Evolutionary conservation across 2,797 vertebrate genomes (phyloP).

Genomic region (Avahi laniger): DNA sequence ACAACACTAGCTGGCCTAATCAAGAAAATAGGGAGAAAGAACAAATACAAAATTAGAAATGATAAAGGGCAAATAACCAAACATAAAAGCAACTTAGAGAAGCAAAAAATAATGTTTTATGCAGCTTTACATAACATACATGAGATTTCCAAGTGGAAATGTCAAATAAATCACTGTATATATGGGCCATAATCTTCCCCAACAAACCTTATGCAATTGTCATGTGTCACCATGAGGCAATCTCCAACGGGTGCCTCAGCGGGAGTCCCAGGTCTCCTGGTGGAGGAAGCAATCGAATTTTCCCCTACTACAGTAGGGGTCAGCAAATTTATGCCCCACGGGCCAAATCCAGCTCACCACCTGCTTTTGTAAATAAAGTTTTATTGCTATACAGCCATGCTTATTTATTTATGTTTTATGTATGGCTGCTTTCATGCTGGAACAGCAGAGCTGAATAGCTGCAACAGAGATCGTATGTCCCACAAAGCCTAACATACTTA

Average conservation of each 20-base stretch:
- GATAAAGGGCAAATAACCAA: not conserved
- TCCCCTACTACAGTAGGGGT: not conserved
- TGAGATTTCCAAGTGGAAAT: not conserved
- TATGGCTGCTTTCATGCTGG: not conserved
- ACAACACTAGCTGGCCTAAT: not conserved
- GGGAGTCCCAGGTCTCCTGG: not conserved
- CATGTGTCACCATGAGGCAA: not conserved
- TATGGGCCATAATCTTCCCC: not conserved
- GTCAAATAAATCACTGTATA: not conserved
- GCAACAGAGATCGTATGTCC: not conserved
- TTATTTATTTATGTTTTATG: not conserved
- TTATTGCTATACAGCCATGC: not conserved
- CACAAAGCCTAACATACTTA: not conserved
- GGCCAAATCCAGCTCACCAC: not conserved
- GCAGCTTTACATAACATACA: not conserved
- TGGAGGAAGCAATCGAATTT: not conserved
- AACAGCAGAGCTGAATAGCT: not conserved
- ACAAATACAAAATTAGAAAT: not conserved
- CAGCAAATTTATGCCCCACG: not conserved
- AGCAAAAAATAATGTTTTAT: not conserved
- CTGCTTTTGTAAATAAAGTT: not conserved
- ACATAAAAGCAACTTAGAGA: not conserved
- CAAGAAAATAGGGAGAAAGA: not conserved
- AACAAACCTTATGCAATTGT: not conserved
- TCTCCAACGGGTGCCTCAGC: not conserved